phyloP scores from a whole-genome alignment of 1,140 invertebrate species.

The Tetragnatha versicolor region DNA sequence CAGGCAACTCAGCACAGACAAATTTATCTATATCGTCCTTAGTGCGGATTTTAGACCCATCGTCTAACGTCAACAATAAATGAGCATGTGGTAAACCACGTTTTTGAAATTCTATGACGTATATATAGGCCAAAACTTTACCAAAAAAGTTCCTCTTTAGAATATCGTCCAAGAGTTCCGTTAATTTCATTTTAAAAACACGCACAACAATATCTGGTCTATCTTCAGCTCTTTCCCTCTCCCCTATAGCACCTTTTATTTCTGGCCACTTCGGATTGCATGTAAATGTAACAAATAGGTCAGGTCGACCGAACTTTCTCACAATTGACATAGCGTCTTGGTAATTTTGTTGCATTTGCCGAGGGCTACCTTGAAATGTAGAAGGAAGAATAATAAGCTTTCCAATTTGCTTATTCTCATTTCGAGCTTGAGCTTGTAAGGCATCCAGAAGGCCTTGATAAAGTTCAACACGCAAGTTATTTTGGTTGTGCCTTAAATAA shows the following conservation, averaged over 20 bases:
- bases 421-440: neutral
- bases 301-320: constrained; percentile 61
- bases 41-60: constrained; percentile 6
- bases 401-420: constrained; percentile 13
- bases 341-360: constrained; percentile 49
- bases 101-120: constrained; percentile 65
- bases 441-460: constrained; percentile 40
- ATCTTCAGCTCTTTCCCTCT: constrained; percentile 59
- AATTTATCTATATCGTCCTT: constrained; percentile 64
- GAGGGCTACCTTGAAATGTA: constrained; percentile 37
- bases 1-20: constrained; percentile 64
- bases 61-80: constrained; percentile 59
- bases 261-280: constrained; percentile 63
- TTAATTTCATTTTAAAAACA: constrained; percentile 64
- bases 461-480: constrained; percentile 38
- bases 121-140: constrained; percentile 55
- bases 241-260: neutral
- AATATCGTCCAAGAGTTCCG: constrained; percentile 59
- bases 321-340: constrained; percentile 63
- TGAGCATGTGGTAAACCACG: constrained; percentile 64
- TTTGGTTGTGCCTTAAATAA: constrained; percentile 41
- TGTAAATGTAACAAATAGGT: constrained; percentile 66
- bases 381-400: constrained; percentile 40
- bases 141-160: constrained; percentile 54
- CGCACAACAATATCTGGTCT: constrained; percentile 63